These are phyloP conservation scores for Gadus chalcogrammus DNA, from an alignment of 2,113 vertebrate species.

Conservation along the genomic window DNA sequence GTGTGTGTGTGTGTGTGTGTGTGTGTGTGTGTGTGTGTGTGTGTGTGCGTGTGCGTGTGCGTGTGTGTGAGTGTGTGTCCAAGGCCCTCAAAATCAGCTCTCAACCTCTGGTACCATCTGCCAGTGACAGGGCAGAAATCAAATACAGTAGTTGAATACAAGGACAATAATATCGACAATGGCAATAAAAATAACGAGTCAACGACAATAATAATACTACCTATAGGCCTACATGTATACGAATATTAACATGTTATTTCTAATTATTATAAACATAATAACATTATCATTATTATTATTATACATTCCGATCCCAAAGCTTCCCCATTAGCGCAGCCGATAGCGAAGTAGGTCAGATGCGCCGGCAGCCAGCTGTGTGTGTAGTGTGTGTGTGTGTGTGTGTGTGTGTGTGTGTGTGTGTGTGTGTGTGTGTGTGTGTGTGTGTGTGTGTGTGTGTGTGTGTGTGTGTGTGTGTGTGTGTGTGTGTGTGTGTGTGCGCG, in stretches of 20 bases:
- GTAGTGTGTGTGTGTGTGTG: not conserved
- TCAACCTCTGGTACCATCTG: conserved; percentile 76
- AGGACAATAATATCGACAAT: not conserved
- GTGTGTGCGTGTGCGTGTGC: not conserved
- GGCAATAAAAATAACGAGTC: too few species aligned
- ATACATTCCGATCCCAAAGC: conserved; percentile 3
- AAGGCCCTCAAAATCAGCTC: conserved; percentile 34
- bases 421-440: conserved; percentile 24
- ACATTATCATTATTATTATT: too few species aligned
- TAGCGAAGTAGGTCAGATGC: conserved; percentile 73
- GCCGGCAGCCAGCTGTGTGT: conserved; percentile 59
- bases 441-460: conserved; percentile 17
- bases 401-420: conserved; percentile 17
- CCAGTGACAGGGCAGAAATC: conserved; percentile 72
- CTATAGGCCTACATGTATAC: too few species aligned
- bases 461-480: conserved; percentile 19
- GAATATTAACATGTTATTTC: too few species aligned
- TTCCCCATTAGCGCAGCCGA: conserved; percentile 67
- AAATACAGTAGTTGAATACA: conserved; percentile 60
- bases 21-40: not conserved
- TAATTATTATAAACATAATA: too few species aligned
- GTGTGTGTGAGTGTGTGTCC: conserved; percentile 1
- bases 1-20: conserved; percentile 5
- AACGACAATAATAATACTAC: too few species aligned
- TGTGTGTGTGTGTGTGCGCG: conserved; percentile 3